Conservation (phyloP, 2,113 vertebrate genomes). For the Pterocles orientalis region DNA sequence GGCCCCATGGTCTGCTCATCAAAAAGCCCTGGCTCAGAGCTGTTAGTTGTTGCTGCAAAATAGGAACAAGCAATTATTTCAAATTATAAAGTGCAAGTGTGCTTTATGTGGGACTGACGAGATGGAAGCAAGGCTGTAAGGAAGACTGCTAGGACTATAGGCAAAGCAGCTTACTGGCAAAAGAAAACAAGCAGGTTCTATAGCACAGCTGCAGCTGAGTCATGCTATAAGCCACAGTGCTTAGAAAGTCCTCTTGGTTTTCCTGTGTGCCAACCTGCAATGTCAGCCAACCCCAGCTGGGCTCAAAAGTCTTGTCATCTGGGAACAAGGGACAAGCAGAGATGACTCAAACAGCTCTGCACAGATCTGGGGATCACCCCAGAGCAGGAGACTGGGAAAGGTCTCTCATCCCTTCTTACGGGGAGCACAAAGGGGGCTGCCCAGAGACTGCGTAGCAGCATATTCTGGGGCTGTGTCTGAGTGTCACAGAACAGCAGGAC, state of each 20-base stretch:
- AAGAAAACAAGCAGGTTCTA: neutral
- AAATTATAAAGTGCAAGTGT: neutral
- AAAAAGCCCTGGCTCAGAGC: neutral
- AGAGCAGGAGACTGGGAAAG: neutral
- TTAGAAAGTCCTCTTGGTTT: neutral
- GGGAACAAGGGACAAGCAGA: neutral
- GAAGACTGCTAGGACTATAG: neutral
- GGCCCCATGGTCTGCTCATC: neutral
- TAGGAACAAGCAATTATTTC: neutral
- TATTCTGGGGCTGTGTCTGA: neutral
- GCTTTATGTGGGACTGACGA: neutral
- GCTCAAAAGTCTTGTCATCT: neutral
- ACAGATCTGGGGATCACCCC: neutral
- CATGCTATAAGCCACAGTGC: neutral
- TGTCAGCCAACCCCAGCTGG: neutral
- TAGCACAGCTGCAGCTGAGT: neutral
- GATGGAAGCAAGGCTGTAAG: neutral
- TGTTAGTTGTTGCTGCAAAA: constrained; percentile 32
- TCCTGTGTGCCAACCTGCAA: neutral
- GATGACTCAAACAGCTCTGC: neutral
- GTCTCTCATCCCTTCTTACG: neutral
- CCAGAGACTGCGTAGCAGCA: neutral
- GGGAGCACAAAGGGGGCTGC: neutral
- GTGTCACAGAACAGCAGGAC: neutral
- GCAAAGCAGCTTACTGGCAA: neutral